A percentile compares a stretch with the other conserved stretches of the same genome.
These are phyloP conservation scores for Caranx ignobilis DNA, from an alignment of 2,113 vertebrate species.

Conservation along the genomic window DNA sequence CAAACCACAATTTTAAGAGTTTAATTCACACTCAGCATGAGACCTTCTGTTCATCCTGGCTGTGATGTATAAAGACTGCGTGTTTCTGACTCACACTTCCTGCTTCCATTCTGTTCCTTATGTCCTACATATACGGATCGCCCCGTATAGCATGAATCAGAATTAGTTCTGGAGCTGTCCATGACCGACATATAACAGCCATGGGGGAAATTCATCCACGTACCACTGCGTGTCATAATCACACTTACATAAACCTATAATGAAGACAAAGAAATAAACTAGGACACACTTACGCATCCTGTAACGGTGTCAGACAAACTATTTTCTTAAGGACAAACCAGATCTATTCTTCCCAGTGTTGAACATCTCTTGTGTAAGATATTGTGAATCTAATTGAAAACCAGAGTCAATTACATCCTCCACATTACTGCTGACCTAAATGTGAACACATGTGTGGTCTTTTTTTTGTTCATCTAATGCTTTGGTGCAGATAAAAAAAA, in stretches of 20 bases:
- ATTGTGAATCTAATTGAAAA: constrained; percentile 19
- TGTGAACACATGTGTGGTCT: not conserved
- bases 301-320: constrained; percentile 5
- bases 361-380: constrained; percentile 8
- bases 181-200: constrained; percentile 35
- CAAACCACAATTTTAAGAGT: not conserved
- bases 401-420: constrained; percentile 1
- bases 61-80: not conserved
- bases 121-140: constrained; percentile 28
- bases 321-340: not conserved
- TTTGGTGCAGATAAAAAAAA: not conserved
- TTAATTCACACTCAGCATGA: not conserved
- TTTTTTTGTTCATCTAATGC: not conserved
- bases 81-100: constrained; percentile 5
- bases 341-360: not conserved
- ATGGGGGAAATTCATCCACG: constrained; percentile 8
- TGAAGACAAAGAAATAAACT: constrained; percentile 11
- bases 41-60: not conserved
- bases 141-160: constrained; percentile 28
- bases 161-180: constrained; percentile 30
- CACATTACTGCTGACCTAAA: constrained; percentile 25
- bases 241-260: constrained; percentile 36
- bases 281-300: not conserved
- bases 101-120: not conserved
- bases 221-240: constrained; percentile 38